Evolutionary conservation across 2,113 vertebrate genomes (phyloP), one percentile per base, ranked within the genome.

Genomic region (Syngnathoides biaculeatus): DNA sequence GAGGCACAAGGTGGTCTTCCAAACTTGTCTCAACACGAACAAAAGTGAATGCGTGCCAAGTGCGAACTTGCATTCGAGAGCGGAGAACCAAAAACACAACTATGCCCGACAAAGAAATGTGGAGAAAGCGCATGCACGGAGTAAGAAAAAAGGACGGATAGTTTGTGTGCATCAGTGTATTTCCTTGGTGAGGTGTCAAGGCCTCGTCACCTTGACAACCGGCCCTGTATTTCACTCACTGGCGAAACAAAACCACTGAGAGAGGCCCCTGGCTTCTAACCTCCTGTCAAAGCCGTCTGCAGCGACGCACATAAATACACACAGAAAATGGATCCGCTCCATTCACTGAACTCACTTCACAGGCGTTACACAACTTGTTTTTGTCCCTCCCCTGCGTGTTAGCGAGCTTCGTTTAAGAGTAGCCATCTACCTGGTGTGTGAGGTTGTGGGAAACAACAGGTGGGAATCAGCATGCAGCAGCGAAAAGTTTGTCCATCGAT

Each of bases 191-290:
- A 64, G 48, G 68, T 83, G 81, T 84, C 80, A 78, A 65, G 69
- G 74, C 71, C 70, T 50, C 68, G 69, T 88, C 86, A 80, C 84
- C 81, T 68, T 85, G 84, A 88, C 82, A 81, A 87, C 86, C 30
- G 50, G 68, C 35, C 69, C 78, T 73, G 74, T 87, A 86, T 84
- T 85, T 89, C 77, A 84, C 79, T 82, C 77, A 70, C 24, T 71
- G 0, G 20, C 72, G 71, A 67, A 84, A 86, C 66, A 74, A 79
- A 79, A 61, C 65, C 61, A 81, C 65, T 0, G 6, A 70, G 65
- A 69, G 78, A 76, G 86, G 80, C 80, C 83, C 78, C 79, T 82
- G 74, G 72, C 78, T 84, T 84, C 63, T 87, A 77, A 86, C 71
- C 81, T 48, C 64, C 62, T 79, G 77, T 84, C 74, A 79, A 78